Evolutionary conservation across 1,140 invertebrate species (phyloP).

Genomic region (Chymomyza costata): DNA sequence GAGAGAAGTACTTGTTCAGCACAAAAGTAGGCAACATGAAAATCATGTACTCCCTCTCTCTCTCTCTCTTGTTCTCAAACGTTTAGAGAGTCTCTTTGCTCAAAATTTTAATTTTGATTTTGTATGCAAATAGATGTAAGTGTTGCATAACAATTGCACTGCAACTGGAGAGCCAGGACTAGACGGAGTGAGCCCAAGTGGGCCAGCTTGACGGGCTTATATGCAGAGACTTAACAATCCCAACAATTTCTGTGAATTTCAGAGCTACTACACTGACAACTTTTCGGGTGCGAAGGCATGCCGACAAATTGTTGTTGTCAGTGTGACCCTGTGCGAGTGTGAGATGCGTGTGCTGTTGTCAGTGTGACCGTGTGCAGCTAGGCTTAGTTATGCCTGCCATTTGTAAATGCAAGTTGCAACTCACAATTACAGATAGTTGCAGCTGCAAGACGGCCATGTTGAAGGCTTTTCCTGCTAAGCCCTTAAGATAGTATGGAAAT

Average conservation of each 20-base stretch:
- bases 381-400: constrained; percentile 45
- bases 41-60: constrained; percentile 14
- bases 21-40: constrained; percentile 30
- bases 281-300: too few species aligned
- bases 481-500: too few species aligned
- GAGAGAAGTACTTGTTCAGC: constrained; percentile 1
- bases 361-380: constrained; percentile 1
- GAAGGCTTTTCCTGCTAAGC: constrained; percentile 52
- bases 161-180: too few species aligned
- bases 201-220: too few species aligned
- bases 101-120: constrained; percentile 65
- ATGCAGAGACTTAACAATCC: too few species aligned
- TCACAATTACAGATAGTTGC: constrained; percentile 42
- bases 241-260: too few species aligned
- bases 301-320: constrained; percentile 59
- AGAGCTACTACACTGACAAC: constrained; percentile 7
- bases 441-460: constrained; percentile 32
- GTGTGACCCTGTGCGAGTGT: constrained; percentile 4
- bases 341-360: constrained; percentile 2
- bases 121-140: constrained; percentile 63
- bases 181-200: too few species aligned
- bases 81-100: constrained; percentile 31
- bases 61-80: too few species aligned
- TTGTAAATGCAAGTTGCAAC: constrained; percentile 57
- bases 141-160: constrained; percentile 58